phyloP scores from a whole-genome alignment of 2,888 invertebrate genomes.

The Perizoma flavofasciatum region DNA sequence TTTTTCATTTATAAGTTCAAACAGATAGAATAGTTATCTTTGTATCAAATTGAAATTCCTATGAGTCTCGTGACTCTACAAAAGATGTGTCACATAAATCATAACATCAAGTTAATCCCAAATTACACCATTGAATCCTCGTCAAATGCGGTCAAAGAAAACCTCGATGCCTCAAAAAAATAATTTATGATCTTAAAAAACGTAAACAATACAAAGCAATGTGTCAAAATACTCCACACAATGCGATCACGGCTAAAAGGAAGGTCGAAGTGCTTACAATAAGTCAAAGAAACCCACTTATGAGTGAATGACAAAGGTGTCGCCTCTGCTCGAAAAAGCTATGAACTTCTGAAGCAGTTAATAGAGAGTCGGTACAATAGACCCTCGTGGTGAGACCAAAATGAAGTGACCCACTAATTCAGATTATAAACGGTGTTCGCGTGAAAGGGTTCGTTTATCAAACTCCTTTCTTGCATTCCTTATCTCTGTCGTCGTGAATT shows the following conservation, averaged over 20 bases:
- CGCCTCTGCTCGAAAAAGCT: conserved; percentile 65
- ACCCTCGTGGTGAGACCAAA: conserved; percentile 61
- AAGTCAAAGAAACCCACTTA: conserved; percentile 58
- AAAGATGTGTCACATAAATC: conserved; percentile 64
- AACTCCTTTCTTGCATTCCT: conserved; percentile 46
- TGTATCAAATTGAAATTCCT: conserved; percentile 30
- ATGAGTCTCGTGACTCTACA: conserved; percentile 27
- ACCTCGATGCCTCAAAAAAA: conserved; percentile 47
- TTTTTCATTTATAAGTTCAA: background rate
- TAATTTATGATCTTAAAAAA: conserved; percentile 72
- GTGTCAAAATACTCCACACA: conserved; percentile 80
- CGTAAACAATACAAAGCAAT: conserved; percentile 74
- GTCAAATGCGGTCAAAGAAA: conserved; percentile 59
- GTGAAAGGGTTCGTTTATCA: conserved; percentile 59
- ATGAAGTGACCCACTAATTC: conserved; percentile 67
- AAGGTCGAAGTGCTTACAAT: conserved; percentile 56
- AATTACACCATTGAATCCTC: conserved; percentile 66
- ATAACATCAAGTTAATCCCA: conserved; percentile 65
- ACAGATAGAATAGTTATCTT: conserved; percentile 1
- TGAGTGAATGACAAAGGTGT: conserved; percentile 60
- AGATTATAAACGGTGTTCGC: conserved; percentile 63
- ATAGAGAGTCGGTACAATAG: conserved; percentile 66
- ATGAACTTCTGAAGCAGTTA: conserved; percentile 83
- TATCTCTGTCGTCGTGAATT: conserved; percentile 50
- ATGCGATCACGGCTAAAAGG: conserved; percentile 61